Conservation (phyloP, 2,113 vertebrate genomes). For the Syngnathoides biaculeatus region DNA sequence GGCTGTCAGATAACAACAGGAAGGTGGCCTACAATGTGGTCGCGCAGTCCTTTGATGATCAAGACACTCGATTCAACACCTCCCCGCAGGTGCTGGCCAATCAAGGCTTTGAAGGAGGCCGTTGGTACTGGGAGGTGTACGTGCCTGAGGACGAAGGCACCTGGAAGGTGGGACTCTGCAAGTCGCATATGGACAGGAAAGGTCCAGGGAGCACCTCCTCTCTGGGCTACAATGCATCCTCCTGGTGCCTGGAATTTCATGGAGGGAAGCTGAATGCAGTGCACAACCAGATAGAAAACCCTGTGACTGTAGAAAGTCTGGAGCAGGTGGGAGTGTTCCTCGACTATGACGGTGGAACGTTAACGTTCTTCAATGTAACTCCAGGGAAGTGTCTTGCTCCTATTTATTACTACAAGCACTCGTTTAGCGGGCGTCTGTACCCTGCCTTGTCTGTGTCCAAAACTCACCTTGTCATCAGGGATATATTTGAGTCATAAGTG, state of each 20-base stretch:
- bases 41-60: constrained; percentile 59
- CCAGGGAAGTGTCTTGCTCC: constrained; percentile 62
- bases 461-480: constrained; percentile 62
- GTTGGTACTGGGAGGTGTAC: constrained; percentile 75
- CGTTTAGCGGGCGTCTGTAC: constrained; percentile 63
- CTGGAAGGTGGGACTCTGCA: constrained; percentile 75
- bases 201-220: constrained; percentile 68
- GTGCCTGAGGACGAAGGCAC: constrained; percentile 65
- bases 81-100: constrained; percentile 73
- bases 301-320: constrained; percentile 48
- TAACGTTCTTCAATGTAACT: constrained; percentile 73
- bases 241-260: constrained; percentile 74
- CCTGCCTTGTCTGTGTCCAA: constrained; percentile 76
- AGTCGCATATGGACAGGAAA: constrained; percentile 72
- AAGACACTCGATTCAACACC: constrained; percentile 66
- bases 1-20: constrained; percentile 64
- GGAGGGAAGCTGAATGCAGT: constrained; percentile 66
- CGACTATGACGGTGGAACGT: constrained; percentile 65
- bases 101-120: constrained; percentile 37
- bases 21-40: constrained; percentile 62
- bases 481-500: constrained; percentile 53
- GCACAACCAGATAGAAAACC: constrained; percentile 60
- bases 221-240: constrained; percentile 72
- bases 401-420: constrained; percentile 67
- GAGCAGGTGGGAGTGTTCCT: constrained; percentile 67